A percentile compares a stretch with the other conserved stretches of the same genome.
Conservation (phyloP, 2,113 vertebrate genomes). For the rabbit (Oryctolagus cuniculus) region mOryCun1.1 NC_091445.1:13019001-13019500, state of each 20-base stretch:
- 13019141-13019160: no score
- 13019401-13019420: constrained; percentile 19
- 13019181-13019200: background rate
- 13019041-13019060: no score
- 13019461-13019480: background rate
- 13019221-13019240: background rate
- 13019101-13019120: no score
- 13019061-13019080: background rate
- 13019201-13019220: background rate
- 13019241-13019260: background rate
- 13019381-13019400: background rate
- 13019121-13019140: no score
- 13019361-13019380: background rate
- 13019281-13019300: background rate
- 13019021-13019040: background rate
- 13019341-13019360: background rate
- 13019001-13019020: background rate
- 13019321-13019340: background rate
- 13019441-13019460: constrained; percentile 11
- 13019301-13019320: background rate
- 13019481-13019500: background rate
- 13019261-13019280: background rate
- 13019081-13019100: no score
- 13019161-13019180: background rate
- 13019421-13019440: background rate